Base-by-base conservation (phyloP, 2,113 vertebrate genomes). In the Capra hircus region DNA sequence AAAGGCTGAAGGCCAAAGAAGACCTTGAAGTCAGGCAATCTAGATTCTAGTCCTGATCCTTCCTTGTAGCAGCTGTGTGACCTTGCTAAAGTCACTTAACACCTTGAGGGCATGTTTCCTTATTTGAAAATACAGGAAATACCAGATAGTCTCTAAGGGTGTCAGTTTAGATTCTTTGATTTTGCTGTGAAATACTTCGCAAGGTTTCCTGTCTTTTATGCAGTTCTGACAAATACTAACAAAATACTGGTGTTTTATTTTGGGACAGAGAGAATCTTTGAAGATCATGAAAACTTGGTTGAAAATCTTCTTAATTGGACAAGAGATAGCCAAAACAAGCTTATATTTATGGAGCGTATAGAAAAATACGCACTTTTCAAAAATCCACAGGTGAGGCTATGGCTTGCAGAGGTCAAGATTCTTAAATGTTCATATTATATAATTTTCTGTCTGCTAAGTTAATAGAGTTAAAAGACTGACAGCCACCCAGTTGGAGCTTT, bases 231-330 rank as follows among this genome's bases (percentile, higher is more conserved):
- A 27, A 94, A 77, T 97, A 91, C n/a, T 97, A 95, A 97, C 45
- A 91, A 97, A 96, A 90, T 53, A 50, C 36, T 43, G 80, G 94
- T 28, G 92, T 93, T 97, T 96, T 55, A 96, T 98, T 55, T 96
- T 97, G 92, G 50, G 92, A 95, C 98, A 99, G 99, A 99, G 95
- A 99, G 99, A 77, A 99, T 99, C 77, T 99, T 99, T 98, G 99
- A 99, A 99, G 99, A 99, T 97, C 99, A 99, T 60, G 99, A 99
- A 99, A 99, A 99, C 98, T 98, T 99, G 98, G 99, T 99, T 98
- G 99, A 99, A 98, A 99, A 99, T 98, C 99, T 99, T 45, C 98
- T 99, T 84, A 99, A 99, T 98, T 99, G 99, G 99, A 99, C 99
- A 90, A 99, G 99, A 97, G 99, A 99, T 98, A 99, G 99, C 97